Evolutionary conservation across 23 tunicate genomes (phyloP).

Genomic region (Ciona savignyi): DNA sequence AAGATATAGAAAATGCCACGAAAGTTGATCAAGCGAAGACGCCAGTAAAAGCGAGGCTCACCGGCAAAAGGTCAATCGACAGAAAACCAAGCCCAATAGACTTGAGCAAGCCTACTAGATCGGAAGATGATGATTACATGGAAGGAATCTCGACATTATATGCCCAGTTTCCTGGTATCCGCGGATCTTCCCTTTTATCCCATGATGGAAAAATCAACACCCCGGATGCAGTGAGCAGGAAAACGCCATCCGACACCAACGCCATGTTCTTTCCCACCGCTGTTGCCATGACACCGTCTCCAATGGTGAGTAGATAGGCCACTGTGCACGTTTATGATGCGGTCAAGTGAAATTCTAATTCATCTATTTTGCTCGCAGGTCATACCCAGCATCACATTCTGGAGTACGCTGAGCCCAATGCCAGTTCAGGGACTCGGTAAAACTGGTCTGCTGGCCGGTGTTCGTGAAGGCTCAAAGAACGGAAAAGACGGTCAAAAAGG

Average conservation of each 20-base stretch:
- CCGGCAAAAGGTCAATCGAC: slow-evolving; percentile 60
- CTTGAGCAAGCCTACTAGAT: slow-evolving; percentile 52
- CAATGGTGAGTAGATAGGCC: slow-evolving; percentile 43
- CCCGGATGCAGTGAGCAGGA: slow-evolving; percentile 67
- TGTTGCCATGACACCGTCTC: slow-evolving; percentile 67
- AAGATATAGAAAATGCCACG: not conserved
- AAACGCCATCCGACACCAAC: slow-evolving; percentile 72
- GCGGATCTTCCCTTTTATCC: slow-evolving; percentile 14
- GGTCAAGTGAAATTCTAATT: too few species aligned
- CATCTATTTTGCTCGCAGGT: too few species aligned
- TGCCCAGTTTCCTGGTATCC: slow-evolving; percentile 34
- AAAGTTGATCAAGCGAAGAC: not conserved
- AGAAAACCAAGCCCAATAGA: slow-evolving; percentile 84
- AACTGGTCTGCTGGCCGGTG: slow-evolving; percentile 5
- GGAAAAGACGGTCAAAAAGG: not conserved
- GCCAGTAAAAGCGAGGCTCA: slow-evolving; percentile 4
- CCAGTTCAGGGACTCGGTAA: slow-evolving; percentile 4
- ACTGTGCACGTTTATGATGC: too few species aligned
- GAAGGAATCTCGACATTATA: slow-evolving; percentile 20
- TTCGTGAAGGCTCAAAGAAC: slow-evolving; percentile 23
- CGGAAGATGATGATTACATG: slow-evolving; percentile 29
- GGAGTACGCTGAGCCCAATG: slow-evolving; percentile 89
- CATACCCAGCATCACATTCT: slow-evolving; percentile 94
- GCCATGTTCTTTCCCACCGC: slow-evolving; percentile 50
- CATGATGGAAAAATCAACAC: slow-evolving; percentile 68